Evolutionary conservation across 2,888 invertebrate genomes (phyloP).

Genomic region (Timandra comae): DNA sequence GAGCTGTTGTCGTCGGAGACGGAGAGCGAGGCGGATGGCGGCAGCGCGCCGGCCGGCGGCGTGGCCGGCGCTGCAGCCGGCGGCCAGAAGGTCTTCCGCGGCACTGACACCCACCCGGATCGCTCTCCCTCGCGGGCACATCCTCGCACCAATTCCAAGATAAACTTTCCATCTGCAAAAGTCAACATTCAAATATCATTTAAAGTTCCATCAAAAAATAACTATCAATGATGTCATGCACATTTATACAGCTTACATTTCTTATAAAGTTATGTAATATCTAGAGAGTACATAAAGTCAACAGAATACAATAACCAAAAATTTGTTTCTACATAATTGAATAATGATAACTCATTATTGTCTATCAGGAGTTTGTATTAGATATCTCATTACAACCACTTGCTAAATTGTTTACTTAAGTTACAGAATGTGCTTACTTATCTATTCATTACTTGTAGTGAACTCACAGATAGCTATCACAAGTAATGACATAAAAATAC

Average conservation of each 20-base stretch:
- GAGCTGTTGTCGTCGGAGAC: constrained; percentile 95
- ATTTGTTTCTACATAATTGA: too few relatives aligned
- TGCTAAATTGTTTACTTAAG: constrained; percentile 18
- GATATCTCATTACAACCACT: constrained; percentile 21
- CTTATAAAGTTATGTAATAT: too few relatives aligned
- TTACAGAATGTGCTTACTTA: constrained; percentile 24
- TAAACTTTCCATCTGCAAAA: constrained; percentile 89
- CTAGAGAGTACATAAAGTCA: too few relatives aligned
- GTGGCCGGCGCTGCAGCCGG: constrained; percentile 81
- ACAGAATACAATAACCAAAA: too few relatives aligned
- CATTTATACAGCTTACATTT: neutral
- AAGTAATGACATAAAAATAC: too few relatives aligned
- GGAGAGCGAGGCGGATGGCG: constrained; percentile 87
- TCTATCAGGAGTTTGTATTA: constrained; percentile 6
- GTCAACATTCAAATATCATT: neutral
- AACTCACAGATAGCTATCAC: too few relatives aligned
- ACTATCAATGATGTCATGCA: neutral
- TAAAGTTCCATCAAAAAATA: neutral
- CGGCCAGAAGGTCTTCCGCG: constrained; percentile 91
- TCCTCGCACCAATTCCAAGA: constrained; percentile 84
- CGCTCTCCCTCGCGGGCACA: constrained; percentile 81
- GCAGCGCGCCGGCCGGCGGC: constrained; percentile 70
- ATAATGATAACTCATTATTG: too few relatives aligned
- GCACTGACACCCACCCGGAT: constrained; percentile 92
- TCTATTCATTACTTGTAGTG: too few relatives aligned